Evolutionary conservation across 2,888 invertebrate genomes (phyloP), one percentile per base, ranked within the genome.

Genomic region (Pyrrhosoma nymphula): DNA sequence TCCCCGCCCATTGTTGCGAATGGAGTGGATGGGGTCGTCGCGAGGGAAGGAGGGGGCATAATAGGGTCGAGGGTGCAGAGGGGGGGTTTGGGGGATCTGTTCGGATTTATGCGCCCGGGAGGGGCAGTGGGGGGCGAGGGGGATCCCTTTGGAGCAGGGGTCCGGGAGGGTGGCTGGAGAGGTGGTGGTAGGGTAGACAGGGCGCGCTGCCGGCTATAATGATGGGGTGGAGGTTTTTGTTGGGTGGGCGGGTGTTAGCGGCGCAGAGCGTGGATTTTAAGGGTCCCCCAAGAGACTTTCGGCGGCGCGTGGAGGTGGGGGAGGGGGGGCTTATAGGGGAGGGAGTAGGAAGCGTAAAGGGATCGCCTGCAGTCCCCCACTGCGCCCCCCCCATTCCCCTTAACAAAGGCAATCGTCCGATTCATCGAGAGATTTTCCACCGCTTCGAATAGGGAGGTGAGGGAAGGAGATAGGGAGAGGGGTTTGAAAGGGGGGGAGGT

Each of bases 341-440:
- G 82, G 69, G 69, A 26, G 47, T 47, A 69, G 69, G 26, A n/a
- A n/a, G 69, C 69, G 69, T 4, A 69, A 69, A 69, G 69, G 82
- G 82, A 35, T 82, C 82, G 82, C 16, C 82, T 47, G 8, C 47
- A 47, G 47, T 47, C 8, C 47, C 47, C 47, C n/a, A n/a, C n/a
- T n/a, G n/a, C n/a, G n/a, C n/a, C n/a, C 47, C 47, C 47, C 2
- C 47, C 47, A 47, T 47, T n/a, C 47, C 89, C 26, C 47, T 55
- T 82, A 82, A 82, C 82, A 82, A 82, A 82, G 82, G 82, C 89
- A 47, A 47, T 89, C 89, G 55, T 26, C 89, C 89, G 89, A 89
- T 89, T 55, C 89, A 56, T 56, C 47, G 89, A 47, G 89, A 47
- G 89, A 89, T 89, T 82, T 82, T 89, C 89, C 89, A 60, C 60